Base-by-base conservation (phyloP, 2,888 invertebrate genomes). In the Hypomecis punctinalis region DNA sequence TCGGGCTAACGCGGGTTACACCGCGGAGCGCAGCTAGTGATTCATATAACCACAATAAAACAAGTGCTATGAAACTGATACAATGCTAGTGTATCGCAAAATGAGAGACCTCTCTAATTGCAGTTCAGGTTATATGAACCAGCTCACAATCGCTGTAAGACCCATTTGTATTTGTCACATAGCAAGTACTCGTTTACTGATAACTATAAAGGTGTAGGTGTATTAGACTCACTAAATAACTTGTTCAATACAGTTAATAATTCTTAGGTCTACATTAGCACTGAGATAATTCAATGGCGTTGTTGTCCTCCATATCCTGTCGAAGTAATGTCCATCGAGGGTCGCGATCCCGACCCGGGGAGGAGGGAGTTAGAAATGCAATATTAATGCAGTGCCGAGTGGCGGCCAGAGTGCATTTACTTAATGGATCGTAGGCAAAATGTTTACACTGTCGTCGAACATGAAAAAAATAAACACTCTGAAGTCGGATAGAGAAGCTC, bases 311-410 rank as follows among this genome's bases (percentile, higher is more conserved):
- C 45, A 67, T 49, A 63, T 59, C 57, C 66, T 46, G 48, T 46
- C 36, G 51, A 55, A 57, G 65, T 68, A 77, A 82, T 82, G 81
- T 76, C 79, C 81, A 81, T 76, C 71, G 80, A 76, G 79, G 79
- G 75, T 74, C 74, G 68, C 76, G 77, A 78, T 74, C 75, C 54
- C 35, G 13, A 70, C 71, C 73, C 63, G 73, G 73, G 70, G 74
- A 23, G 23, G 23, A 23, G 76, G 82, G 82, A 80, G 83, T 88
- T 91, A 92, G 92, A 94, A 94, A 94, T 94, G 94, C 93, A 94
- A 94, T 94, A 94, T 94, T 94, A 94, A 94, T 94, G 94, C 93
- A 93, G 84, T 85, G 83, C 83, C 82, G 89, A 89, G 88, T 88
- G 83, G 88, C 80, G 86, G 80, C 83, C 82, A 80, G 85, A 90